Evolutionary conservation across 2,797 vertebrate genomes (phyloP), one percentile per base, ranked within the genome.

Genomic region (Margarornis squamiger): DNA sequence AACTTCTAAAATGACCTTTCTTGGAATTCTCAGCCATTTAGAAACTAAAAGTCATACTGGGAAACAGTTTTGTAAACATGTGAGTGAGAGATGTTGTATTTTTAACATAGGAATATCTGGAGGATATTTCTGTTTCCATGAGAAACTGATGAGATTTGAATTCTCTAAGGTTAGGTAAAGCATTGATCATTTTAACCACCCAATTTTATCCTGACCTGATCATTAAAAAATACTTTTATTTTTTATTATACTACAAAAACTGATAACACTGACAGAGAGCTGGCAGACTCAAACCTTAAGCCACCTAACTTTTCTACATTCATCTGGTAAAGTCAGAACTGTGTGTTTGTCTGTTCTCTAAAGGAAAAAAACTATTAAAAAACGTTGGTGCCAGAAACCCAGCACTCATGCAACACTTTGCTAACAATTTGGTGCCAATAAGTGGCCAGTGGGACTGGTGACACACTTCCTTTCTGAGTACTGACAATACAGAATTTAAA

Each of bases 391-490:
- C 71, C 86, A 94, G 88, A 91, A 91, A 79, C 32, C 10, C 38
- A 83, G 45, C 45, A 39, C 27, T 85, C 71, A 16, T 4, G 2
- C 34, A 88, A 67, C 16, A 4, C 11, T 92, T 58, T 74, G 62
- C n/a, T 68, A 36, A 67, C 59, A 86, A 36, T n/a, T 54, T n/a
- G 34, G 55, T 84, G 79, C 77, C 92, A 91, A 7, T 24, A 76
- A 93, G 58, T 49, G 54, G 36, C 76, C 73, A 63, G 65, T 70
- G 70, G 63, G 48, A 88, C 82, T 51, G 59, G 41, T 92, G 79
- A 92, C 86, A 94, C 70, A 57, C 36, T 94, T 94, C 63, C 82
- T 83, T 86, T 91, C 87, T 61, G 80, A 84, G 80, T 34, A 74
- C 38, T 73, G 76, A 78, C 55, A 76, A 79, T 52, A 84, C 36